Evolutionary conservation across 1,140 invertebrate genomes (phyloP).

Genomic region (Drosophila subobscura): DNA sequence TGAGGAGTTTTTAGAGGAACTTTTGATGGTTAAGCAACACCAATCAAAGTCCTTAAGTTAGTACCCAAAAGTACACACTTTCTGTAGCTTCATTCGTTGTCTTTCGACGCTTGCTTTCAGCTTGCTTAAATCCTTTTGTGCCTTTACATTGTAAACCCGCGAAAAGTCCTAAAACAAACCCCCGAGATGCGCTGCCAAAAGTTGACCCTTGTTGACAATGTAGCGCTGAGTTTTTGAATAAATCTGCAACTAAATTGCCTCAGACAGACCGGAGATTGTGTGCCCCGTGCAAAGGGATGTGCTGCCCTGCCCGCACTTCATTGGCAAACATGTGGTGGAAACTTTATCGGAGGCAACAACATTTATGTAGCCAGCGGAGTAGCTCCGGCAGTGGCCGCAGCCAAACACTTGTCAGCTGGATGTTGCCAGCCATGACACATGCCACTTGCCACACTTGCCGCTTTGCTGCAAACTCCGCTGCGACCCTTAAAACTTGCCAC

Average conservation of each 20-base stretch:
- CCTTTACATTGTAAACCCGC: too few relatives aligned
- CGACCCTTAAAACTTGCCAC: conserved; percentile 57
- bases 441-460: conserved; percentile 13
- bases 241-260: conserved; percentile 31
- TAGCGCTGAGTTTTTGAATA: conserved; percentile 39
- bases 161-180: too few relatives aligned
- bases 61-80: too few relatives aligned
- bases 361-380: conserved; percentile 24
- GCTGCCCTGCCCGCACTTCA: too few relatives aligned
- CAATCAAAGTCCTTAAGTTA: too few relatives aligned
- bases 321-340: conserved; percentile 16
- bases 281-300: conserved; percentile 1
- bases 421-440: conserved; percentile 44
- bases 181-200: too few relatives aligned
- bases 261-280: conserved; percentile 17
- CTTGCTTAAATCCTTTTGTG: too few relatives aligned
- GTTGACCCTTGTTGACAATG: conserved; percentile 11
- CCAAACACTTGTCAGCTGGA: conserved; percentile 37
- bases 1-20: too few relatives aligned
- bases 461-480: conserved; percentile 29
- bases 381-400: conserved; percentile 19
- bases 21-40: too few relatives aligned
- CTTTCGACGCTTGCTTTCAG: too few relatives aligned
- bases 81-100: too few relatives aligned
- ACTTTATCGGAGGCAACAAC: conserved; percentile 29